phyloP scores from a whole-genome alignment of 2,888 invertebrate species.

The Sphaerophoria rueppellii region DNA sequence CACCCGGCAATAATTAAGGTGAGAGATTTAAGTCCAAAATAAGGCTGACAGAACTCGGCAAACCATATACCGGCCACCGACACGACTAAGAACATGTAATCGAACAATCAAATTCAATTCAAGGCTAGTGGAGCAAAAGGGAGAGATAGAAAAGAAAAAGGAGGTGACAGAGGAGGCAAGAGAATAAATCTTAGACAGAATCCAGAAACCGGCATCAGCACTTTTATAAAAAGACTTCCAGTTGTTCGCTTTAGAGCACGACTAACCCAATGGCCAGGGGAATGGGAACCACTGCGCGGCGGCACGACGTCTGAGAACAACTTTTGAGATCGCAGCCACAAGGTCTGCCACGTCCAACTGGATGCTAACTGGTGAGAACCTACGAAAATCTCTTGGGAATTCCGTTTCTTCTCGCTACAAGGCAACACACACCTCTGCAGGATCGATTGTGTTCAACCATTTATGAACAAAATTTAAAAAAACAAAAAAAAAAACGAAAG shows the following conservation, averaged over 20 bases:
- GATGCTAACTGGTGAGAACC: constrained; percentile 32
- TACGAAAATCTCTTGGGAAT: constrained; percentile 35
- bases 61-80: background rate
- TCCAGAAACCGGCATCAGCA: constrained; percentile 47
- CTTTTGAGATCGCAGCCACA: constrained; percentile 31
- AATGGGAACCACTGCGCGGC: background rate
- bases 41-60: constrained; percentile 37
- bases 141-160: background rate
- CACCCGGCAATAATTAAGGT: constrained; percentile 66
- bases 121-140: background rate
- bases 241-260: background rate
- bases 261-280: background rate
- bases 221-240: constrained; percentile 34
- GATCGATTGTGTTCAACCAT: constrained; percentile 15
- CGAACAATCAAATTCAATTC: background rate
- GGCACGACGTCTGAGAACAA: constrained; percentile 3
- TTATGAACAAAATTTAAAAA: too few species aligned
- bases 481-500: background rate
- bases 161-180: background rate
- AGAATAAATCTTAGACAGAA: constrained; percentile 29
- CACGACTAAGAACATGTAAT: background rate
- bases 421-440: constrained; percentile 16
- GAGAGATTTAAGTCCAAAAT: constrained; percentile 52
- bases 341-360: constrained; percentile 58
- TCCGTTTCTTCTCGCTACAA: constrained; percentile 38